These are phyloP conservation scores for Atherinosoma microstoma DNA, from an alignment of 2,797 vertebrate species.

Conservation along the genomic window DNA sequence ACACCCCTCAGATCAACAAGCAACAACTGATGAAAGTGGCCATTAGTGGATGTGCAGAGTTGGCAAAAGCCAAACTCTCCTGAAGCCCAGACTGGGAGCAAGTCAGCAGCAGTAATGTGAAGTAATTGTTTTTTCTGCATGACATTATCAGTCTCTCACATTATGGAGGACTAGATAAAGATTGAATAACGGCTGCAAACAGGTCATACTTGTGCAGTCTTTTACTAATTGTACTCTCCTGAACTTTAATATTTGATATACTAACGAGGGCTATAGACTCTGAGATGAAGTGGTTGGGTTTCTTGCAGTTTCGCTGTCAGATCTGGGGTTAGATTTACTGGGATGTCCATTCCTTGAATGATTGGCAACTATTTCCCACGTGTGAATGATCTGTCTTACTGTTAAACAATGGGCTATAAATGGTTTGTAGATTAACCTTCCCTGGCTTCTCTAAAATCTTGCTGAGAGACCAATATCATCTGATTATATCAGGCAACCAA, in stretches of 20 bases:
- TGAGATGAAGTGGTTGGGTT: background rate
- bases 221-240: background rate
- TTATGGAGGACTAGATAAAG: background rate
- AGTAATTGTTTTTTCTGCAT: background rate
- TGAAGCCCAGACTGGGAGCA: background rate
- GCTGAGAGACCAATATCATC: background rate
- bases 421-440: background rate
- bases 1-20: constrained; percentile 15
- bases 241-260: background rate
- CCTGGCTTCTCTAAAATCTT: background rate
- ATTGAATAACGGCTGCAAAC: background rate
- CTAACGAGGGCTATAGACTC: too few species aligned
- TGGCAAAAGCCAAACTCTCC: constrained; percentile 13
- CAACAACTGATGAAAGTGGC: constrained; percentile 1
- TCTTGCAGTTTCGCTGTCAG: background rate
- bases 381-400: too few species aligned
- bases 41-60: background rate
- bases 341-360: background rate
- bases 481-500: background rate
- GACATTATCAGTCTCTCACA: background rate
- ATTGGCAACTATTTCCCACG: background rate
- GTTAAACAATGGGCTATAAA: background rate
- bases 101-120: background rate
- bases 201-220: background rate
- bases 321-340: too few species aligned